Percentiles rank a stretch among this genome's conserved stretches.
These are phyloP conservation scores for Lophotis ruficrista DNA, from an alignment of 2,113 vertebrate species.

Conservation along the genomic window DNA sequence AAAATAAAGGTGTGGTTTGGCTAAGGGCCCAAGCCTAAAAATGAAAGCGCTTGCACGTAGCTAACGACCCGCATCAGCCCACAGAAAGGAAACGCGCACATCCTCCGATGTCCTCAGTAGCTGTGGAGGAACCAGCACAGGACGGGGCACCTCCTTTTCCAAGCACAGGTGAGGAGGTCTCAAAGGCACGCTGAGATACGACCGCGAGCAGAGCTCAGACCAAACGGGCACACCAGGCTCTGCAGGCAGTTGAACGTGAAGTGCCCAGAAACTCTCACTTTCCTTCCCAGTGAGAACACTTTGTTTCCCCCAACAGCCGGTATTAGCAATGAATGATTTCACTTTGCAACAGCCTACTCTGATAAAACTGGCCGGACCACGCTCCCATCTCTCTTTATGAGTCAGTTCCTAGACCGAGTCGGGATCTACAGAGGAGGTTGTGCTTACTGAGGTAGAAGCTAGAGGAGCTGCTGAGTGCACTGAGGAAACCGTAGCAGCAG, in stretches of 20 bases:
- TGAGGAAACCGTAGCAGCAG: neutral
- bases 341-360: neutral
- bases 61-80: fast-evolving
- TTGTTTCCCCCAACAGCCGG: neutral
- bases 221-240: neutral
- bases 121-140: neutral
- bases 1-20: fast-evolving
- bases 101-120: neutral
- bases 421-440: neutral
- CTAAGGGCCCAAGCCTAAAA: neutral
- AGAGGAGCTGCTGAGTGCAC: constrained; percentile 26
- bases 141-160: neutral
- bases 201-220: fast-evolving
- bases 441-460: constrained; percentile 32
- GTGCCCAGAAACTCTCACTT: neutral
- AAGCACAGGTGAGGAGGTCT: neutral
- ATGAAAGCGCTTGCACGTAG: fast-evolving
- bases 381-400: neutral
- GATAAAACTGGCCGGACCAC: fast-evolving
- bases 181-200: neutral
- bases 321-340: neutral
- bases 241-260: fast-evolving
- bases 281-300: neutral
- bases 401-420: too few relatives aligned
- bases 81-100: too few relatives aligned